Conservation (phyloP, 2,888 invertebrate species). For the Morinoia aosen region DNA sequence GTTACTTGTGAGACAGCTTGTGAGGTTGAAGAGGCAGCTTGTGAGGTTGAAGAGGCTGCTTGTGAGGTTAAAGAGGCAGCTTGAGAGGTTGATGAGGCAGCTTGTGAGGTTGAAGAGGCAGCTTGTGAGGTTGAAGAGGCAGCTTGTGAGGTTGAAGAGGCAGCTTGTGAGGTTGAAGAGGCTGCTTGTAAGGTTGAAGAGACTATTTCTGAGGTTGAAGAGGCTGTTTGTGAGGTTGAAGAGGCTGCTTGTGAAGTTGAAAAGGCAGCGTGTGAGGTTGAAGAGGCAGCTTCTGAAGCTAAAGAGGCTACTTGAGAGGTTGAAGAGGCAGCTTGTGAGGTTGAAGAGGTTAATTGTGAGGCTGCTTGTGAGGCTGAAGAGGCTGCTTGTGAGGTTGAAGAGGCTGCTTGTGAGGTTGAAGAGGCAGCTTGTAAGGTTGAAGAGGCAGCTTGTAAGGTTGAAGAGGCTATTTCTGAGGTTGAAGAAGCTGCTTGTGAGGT, state of each 20-base stretch:
- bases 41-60: neutral
- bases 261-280: neutral
- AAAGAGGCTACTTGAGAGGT: neutral
- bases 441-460: neutral
- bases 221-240: too few species aligned
- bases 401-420: neutral
- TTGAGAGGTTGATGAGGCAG: neutral
- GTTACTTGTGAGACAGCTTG: neutral
- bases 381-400: neutral
- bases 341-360: neutral
- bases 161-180: neutral
- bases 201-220: neutral
- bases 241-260: neutral
- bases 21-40: neutral
- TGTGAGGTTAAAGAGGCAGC: neutral
- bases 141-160: neutral
- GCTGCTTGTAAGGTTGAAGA: neutral
- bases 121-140: neutral
- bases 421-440: neutral
- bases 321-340: neutral
- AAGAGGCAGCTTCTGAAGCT: neutral
- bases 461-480: neutral
- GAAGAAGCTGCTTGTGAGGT: neutral
- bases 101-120: neutral
- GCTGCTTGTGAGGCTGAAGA: neutral